Conservation (phyloP, 2,797 vertebrate species). For the Danio albolineatus region DNA sequence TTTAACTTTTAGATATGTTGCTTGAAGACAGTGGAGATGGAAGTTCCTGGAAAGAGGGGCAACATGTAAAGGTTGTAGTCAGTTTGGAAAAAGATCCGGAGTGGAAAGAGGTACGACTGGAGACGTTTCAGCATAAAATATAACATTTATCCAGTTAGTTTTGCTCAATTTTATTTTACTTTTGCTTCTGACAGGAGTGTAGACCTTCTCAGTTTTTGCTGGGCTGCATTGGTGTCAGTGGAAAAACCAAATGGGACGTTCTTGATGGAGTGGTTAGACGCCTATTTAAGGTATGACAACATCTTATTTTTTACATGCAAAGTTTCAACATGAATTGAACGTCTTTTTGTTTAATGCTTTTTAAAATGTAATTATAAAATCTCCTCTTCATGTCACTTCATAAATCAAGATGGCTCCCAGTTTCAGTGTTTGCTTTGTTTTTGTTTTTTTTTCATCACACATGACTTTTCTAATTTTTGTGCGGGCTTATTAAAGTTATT, state of each 20-base stretch:
- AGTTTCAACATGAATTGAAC: too few relatives aligned
- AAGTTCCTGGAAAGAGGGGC: constrained; percentile 83
- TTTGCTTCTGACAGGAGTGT: constrained; percentile 72
- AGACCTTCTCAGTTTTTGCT: constrained; percentile 82
- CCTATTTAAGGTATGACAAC: constrained; percentile 81
- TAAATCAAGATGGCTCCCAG: too few relatives aligned
- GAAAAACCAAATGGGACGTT: constrained; percentile 90
- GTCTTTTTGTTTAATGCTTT: too few relatives aligned
- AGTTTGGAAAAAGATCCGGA: constrained; percentile 81
- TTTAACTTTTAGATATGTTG: constrained; percentile 81
- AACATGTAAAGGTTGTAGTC: constrained; percentile 86
- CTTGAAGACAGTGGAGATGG: constrained; percentile 85
- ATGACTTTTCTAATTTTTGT: too few relatives aligned
- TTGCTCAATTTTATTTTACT: neutral
- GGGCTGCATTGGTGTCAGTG: constrained; percentile 87
- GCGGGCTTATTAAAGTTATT: too few relatives aligned
- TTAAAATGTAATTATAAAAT: too few relatives aligned
- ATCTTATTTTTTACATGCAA: too few relatives aligned
- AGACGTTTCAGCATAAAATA: neutral
- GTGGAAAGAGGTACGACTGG: constrained; percentile 81
- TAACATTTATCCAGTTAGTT: neutral
- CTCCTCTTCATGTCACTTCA: too few relatives aligned
- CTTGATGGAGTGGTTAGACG: constrained; percentile 86
- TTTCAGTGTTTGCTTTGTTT: too few relatives aligned
- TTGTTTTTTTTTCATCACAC: too few relatives aligned